Evolutionary conservation across 2,113 vertebrate species (phyloP).

Genomic region (Mesocricetus auratus): DNA sequence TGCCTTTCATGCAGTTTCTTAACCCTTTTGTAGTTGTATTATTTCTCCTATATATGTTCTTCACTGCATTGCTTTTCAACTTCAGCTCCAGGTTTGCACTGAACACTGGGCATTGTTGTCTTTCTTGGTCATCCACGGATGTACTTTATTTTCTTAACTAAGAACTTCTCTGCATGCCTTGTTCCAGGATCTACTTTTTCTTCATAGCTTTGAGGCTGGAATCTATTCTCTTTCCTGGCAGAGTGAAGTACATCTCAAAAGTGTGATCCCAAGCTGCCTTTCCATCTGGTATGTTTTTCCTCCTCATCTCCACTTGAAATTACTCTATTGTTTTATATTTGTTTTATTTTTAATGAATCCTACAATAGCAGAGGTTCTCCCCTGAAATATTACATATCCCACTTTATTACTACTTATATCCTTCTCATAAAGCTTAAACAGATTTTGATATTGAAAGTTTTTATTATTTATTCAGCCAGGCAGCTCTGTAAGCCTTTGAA

Average conservation of each 20-base stretch:
- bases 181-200: not conserved
- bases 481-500: not conserved
- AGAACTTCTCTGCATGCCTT: not conserved
- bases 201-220: not conserved
- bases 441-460: constrained; percentile 4
- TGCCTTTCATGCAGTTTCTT: not conserved
- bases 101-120: not conserved
- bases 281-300: not conserved
- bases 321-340: not conserved
- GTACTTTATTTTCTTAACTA: not conserved
- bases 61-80: not conserved
- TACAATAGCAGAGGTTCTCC: not conserved
- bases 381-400: not conserved
- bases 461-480: not conserved
- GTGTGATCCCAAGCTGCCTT: not conserved
- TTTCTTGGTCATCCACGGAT: not conserved
- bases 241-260: not conserved
- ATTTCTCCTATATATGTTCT: not conserved
- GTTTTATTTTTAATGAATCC: constrained; percentile 2
- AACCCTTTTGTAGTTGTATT: not conserved
- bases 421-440: not conserved
- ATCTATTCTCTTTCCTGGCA: not conserved
- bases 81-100: not conserved
- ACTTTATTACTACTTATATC: not conserved
- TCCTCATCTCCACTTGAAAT: not conserved